These are phyloP conservation scores for Paramuricea clavata DNA, from an alignment of 92 coral and sea anemone species.

Conservation along the genomic window DNA sequence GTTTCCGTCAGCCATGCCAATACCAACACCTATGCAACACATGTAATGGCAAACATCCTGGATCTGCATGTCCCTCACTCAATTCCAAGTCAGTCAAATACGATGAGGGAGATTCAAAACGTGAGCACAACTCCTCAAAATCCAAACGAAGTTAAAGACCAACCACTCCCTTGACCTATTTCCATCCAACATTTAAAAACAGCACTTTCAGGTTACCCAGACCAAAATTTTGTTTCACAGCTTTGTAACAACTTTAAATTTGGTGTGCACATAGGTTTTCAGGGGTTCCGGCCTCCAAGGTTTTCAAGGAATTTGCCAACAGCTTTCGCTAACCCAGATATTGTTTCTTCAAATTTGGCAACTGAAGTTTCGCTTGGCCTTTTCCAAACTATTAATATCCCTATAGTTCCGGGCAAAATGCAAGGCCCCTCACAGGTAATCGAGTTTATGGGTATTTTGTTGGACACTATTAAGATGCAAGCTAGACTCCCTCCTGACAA, in stretches of 20 bases:
- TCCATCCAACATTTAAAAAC: conserved; percentile 25
- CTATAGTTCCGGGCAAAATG: background rate
- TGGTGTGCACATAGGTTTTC: conserved; percentile 46
- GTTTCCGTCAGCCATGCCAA: conserved; percentile 55
- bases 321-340: conserved; percentile 37
- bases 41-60: conserved; percentile 53
- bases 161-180: conserved; percentile 61
- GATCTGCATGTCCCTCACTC: conserved; percentile 37
- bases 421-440: conserved; percentile 30
- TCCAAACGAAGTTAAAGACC: background rate
- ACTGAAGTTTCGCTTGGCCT: conserved; percentile 40
- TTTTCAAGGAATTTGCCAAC: conserved; percentile 48
- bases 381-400: background rate
- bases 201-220: conserved; percentile 33
- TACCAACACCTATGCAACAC: conserved; percentile 35
- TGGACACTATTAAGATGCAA: conserved; percentile 1
- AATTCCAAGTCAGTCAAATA: background rate
- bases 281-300: conserved; percentile 38
- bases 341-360: conserved; percentile 38
- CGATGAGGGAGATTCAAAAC: background rate
- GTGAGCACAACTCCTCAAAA: background rate
- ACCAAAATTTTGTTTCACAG: conserved; percentile 19
- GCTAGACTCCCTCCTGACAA: conserved; percentile 9
- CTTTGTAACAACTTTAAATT: conserved; percentile 10
- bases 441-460: conserved; percentile 20